A percentile compares a stretch with the other conserved stretches of the same genome.
Conservation (phyloP, 1,140 invertebrate species). For the Caenorhabditis latens region DNA sequence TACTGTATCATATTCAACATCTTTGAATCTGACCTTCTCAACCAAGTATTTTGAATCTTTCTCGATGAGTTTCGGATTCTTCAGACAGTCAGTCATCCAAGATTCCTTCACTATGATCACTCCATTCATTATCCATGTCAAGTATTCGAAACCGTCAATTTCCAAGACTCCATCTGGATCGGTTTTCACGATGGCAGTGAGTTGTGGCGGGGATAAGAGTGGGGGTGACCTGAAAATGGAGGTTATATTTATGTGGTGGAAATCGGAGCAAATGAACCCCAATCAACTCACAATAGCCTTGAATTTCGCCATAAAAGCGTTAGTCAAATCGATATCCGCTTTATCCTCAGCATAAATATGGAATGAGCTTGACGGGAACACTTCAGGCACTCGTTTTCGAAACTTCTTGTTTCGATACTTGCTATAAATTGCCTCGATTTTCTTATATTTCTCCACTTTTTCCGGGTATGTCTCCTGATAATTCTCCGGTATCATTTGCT, state of each 20-base stretch:
- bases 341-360: background rate
- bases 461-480: background rate
- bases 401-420: background rate
- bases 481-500: background rate
- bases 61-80: background rate
- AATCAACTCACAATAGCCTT: background rate
- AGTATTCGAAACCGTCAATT: background rate
- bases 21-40: background rate
- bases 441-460: background rate
- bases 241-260: no score
- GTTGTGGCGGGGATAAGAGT: background rate
- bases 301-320: background rate
- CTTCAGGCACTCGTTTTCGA: background rate
- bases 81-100: background rate
- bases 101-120: background rate
- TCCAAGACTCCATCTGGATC: background rate
- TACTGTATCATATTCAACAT: conserved; percentile 4
- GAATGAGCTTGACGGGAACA: background rate
- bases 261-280: no score
- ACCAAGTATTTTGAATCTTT: background rate
- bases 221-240: no score
- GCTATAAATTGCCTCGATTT: background rate
- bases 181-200: background rate
- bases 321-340: background rate
- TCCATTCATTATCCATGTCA: background rate